These are phyloP conservation scores for Parauchenoglanis ngamensis DNA, from an alignment of 2,797 vertebrate species.

Conservation along the genomic window DNA sequence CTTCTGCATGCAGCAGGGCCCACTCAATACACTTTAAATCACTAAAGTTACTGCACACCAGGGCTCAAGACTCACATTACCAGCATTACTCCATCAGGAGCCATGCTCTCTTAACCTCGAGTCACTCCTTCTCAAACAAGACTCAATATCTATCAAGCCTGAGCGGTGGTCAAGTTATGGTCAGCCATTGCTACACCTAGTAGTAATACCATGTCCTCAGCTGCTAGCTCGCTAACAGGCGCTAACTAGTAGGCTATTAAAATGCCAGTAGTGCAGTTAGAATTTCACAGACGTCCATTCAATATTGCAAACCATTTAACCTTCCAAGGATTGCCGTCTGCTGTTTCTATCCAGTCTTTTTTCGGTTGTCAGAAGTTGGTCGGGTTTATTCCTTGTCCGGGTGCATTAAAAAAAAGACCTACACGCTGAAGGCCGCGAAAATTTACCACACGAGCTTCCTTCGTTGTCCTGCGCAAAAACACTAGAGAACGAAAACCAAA, in stretches of 20 bases:
- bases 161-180: background rate
- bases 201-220: constrained; percentile 19
- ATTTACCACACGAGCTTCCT: constrained; percentile 42
- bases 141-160: background rate
- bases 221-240: constrained; percentile 43
- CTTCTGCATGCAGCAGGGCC: constrained; percentile 39
- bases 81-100: background rate
- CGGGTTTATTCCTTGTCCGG: constrained; percentile 49
- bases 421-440: constrained; percentile 59
- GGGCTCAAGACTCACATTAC: background rate
- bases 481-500: constrained; percentile 21
- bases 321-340: constrained; percentile 25
- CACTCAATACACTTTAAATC: background rate
- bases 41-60: background rate
- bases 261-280: constrained; percentile 36
- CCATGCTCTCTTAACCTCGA: background rate
- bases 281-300: constrained; percentile 23
- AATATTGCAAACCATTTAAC: constrained; percentile 53
- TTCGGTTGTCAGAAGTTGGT: constrained; percentile 33
- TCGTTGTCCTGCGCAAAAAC: constrained; percentile 52
- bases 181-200: constrained; percentile 14
- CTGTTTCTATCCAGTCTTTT: constrained; percentile 35
- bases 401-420: constrained; percentile 18
- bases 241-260: constrained; percentile 27
- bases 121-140: background rate